Conservation (phyloP, 2,888 invertebrate genomes). For the Drosophila rellima region DNA sequence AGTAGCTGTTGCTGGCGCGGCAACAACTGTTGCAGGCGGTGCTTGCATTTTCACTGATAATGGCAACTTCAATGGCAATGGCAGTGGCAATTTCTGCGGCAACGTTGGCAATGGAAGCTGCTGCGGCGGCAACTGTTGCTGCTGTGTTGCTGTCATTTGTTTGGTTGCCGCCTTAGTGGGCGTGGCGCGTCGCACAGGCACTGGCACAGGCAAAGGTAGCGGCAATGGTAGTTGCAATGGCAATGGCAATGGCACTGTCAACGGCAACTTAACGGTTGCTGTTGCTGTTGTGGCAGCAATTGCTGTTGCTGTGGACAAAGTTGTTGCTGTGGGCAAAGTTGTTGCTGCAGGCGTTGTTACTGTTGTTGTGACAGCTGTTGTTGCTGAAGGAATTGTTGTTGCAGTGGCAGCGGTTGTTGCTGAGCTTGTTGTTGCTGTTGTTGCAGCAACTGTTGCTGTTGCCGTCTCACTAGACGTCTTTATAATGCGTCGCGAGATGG, state of each 20-base stretch:
- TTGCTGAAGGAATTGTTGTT: background rate
- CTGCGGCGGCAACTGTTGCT: conserved; percentile 20
- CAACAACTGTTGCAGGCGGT: conserved; percentile 4
- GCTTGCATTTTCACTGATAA: conserved; percentile 11
- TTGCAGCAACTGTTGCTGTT: background rate
- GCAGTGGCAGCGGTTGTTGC: conserved; percentile 2
- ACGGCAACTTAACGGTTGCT: background rate
- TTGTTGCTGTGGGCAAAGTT: background rate
- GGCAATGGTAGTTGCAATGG: conserved; percentile 6
- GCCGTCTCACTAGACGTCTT: conserved; percentile 56
- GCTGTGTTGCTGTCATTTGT: conserved; percentile 51
- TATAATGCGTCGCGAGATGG: conserved; percentile 82
- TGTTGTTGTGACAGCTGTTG: background rate
- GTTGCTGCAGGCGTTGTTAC: conserved; percentile 3
- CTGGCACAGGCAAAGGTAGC: conserved; percentile 1
- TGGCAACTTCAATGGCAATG: conserved; percentile 6
- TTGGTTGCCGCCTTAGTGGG: conserved; percentile 72
- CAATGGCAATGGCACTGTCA: conserved; percentile 3
- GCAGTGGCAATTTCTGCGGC: conserved; percentile 14
- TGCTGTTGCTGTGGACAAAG: conserved; percentile 1
- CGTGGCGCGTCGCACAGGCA: conserved; percentile 37
- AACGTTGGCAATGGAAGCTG: conserved; percentile 15
- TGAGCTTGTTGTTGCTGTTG: background rate
- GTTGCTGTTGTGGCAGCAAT: conserved; percentile 10
- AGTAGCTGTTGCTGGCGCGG: conserved; percentile 7